Evolutionary conservation across 2,888 invertebrate species (phyloP).

Genomic region (Drosophila barbarae): DNA sequence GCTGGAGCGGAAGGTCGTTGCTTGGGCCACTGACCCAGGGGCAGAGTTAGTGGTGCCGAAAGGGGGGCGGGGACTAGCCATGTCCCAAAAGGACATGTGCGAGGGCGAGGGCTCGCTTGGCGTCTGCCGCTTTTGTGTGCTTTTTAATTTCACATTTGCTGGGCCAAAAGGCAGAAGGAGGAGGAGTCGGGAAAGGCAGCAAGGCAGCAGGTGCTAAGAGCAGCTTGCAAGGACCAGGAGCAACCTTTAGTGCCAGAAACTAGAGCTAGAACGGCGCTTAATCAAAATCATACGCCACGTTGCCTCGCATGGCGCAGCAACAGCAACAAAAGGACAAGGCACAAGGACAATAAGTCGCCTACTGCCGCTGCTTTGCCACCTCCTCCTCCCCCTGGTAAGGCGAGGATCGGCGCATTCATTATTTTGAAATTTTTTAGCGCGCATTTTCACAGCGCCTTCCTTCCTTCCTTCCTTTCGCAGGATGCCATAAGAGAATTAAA

Average conservation of each 20-base stretch:
- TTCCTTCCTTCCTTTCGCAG: conserved; percentile 70
- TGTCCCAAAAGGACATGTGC: not conserved
- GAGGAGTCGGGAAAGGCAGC: not conserved
- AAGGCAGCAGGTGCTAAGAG: not conserved
- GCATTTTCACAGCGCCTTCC: conserved; percentile 75
- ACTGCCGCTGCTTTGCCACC: not conserved
- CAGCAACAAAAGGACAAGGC: conserved; percentile 45
- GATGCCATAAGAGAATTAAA: conserved; percentile 64
- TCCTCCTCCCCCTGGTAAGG: not conserved
- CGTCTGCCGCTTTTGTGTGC: conserved; percentile 1
- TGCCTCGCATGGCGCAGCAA: conserved; percentile 59
- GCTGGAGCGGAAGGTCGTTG: conserved; percentile 29
- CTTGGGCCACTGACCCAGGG: conserved; percentile 10
- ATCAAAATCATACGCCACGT: conserved; percentile 71
- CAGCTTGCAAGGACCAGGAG: not conserved
- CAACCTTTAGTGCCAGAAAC: not conserved
- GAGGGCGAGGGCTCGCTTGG: not conserved
- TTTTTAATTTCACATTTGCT: conserved; percentile 3
- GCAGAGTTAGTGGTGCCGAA: not conserved
- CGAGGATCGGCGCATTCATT: conserved; percentile 61
- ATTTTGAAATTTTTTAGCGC: conserved; percentile 77
- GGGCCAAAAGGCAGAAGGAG: not conserved
- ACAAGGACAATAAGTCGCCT: conserved; percentile 33
- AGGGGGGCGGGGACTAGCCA: not conserved
- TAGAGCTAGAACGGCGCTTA: conserved; percentile 48